Evolutionary conservation across 2,113 vertebrate species (phyloP).

Genomic region (Lophochroa leadbeateri): DNA sequence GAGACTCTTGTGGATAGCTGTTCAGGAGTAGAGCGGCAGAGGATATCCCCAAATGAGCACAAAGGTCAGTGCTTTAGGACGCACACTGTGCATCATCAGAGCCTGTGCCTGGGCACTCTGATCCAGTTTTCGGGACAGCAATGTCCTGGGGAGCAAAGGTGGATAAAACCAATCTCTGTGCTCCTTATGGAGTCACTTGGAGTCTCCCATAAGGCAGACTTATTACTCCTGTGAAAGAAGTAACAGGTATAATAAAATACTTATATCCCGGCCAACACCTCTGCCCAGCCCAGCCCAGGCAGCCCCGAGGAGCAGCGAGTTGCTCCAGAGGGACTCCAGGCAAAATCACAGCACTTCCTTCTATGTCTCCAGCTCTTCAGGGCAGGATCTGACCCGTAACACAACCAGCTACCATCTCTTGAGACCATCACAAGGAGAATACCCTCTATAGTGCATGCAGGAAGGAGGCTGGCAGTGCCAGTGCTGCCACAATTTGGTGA

Average conservation of each 20-base stretch:
- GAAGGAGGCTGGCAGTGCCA: background rate
- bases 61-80: background rate
- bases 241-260: conserved; percentile 33
- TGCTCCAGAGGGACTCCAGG: background rate
- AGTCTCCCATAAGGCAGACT: conserved; percentile 49
- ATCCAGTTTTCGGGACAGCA: background rate
- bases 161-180: conserved; percentile 45
- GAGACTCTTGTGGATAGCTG: background rate
- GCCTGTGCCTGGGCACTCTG: background rate
- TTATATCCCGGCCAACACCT: background rate
- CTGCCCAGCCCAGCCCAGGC: background rate
- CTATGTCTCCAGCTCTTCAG: background rate
- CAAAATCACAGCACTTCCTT: accelerated
- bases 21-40: background rate
- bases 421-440: background rate
- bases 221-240: background rate
- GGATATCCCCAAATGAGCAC: background rate
- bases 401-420: accelerated
- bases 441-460: accelerated
- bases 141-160: conserved; percentile 47
- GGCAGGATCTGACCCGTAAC: background rate
- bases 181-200: background rate
- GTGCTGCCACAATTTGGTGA: background rate
- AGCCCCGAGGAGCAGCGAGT: accelerated
- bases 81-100: accelerated